phyloP scores from a whole-genome alignment of 2,113 vertebrate genomes.

The Catagonus wagneri region DNA sequence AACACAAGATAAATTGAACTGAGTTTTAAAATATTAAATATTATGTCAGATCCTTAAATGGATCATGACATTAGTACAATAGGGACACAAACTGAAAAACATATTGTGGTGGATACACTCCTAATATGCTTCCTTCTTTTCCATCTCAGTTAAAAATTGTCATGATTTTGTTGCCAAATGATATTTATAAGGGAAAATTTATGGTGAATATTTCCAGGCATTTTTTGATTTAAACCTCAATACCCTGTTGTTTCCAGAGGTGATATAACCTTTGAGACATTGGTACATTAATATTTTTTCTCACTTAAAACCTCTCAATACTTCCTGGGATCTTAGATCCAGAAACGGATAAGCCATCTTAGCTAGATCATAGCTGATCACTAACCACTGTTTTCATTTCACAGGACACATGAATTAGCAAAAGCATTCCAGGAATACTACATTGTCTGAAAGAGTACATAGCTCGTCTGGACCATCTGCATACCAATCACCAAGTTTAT shows the following conservation, averaged over 20 bases:
- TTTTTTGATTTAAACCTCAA: neutral
- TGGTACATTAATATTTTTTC: neutral
- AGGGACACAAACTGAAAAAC: neutral
- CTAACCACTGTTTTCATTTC: conserved; percentile 7
- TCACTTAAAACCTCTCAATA: neutral
- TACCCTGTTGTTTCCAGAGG: neutral
- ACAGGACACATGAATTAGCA: neutral
- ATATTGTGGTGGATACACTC: neutral
- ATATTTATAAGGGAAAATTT: neutral
- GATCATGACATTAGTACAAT: neutral
- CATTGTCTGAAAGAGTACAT: neutral
- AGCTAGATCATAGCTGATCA: neutral
- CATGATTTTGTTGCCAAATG: neutral
- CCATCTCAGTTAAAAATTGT: neutral
- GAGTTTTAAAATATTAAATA: conserved; percentile 2
- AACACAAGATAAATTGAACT: conserved; percentile 3
- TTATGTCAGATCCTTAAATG: neutral
- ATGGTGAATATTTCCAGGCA: neutral
- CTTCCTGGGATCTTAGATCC: neutral
- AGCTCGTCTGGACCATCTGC: neutral
- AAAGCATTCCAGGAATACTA: neutral
- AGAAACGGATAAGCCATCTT: neutral
- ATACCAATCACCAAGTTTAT: neutral
- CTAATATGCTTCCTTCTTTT: neutral
- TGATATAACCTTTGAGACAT: neutral